Percentiles rank a stretch among this genome's conserved stretches.
Evolutionary conservation across 53 echinoderm and acorn worm species (phyloP).

Genomic region (Echinarachnius parma): DNA sequence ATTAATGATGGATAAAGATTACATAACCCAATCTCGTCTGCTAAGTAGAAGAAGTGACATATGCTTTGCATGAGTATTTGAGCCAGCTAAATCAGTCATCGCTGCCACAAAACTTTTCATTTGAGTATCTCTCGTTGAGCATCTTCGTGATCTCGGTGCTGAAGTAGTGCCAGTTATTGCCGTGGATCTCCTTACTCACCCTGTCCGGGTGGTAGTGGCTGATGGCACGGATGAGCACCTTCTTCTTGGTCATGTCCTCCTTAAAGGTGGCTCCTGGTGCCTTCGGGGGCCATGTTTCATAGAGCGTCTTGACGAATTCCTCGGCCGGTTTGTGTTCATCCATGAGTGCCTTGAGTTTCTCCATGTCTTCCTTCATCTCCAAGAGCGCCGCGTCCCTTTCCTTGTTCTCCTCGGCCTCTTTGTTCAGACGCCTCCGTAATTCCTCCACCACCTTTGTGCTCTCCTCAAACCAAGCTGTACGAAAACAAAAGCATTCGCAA

Average conservation of each 20-base stretch:
- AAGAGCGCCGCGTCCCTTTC: slow-evolving; percentile 17
- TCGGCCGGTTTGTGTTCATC: not conserved
- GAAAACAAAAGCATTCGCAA: no score
- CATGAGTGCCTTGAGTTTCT: not conserved
- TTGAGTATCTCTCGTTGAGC: slow-evolving; percentile 21
- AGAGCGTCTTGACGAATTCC: slow-evolving; percentile 20
- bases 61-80: no score
- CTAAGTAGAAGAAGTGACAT: no score
- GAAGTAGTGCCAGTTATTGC: slow-evolving; percentile 42
- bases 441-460: slow-evolving; percentile 14
- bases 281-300: slow-evolving; percentile 41
- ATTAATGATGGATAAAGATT: no score
- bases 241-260: slow-evolving; percentile 17
- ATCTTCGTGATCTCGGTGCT: slow-evolving; percentile 40
- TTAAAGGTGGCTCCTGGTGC: slow-evolving; percentile 1
- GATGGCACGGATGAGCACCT: slow-evolving; percentile 26
- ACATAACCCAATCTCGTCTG: no score
- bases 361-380: slow-evolving; percentile 12
- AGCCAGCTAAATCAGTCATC: no score
- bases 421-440: slow-evolving; percentile 13
- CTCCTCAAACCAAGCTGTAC: slow-evolving; percentile 29
- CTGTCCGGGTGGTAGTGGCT: slow-evolving; percentile 47
- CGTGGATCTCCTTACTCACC: slow-evolving; percentile 38
- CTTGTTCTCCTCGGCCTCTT: slow-evolving; percentile 1
- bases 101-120: slow-evolving; percentile 20